Evolutionary conservation across 92 coral and sea anemone genomes (phyloP), one percentile per base, ranked within the genome.

Genomic region (Epizoanthus scotinus): DNA sequence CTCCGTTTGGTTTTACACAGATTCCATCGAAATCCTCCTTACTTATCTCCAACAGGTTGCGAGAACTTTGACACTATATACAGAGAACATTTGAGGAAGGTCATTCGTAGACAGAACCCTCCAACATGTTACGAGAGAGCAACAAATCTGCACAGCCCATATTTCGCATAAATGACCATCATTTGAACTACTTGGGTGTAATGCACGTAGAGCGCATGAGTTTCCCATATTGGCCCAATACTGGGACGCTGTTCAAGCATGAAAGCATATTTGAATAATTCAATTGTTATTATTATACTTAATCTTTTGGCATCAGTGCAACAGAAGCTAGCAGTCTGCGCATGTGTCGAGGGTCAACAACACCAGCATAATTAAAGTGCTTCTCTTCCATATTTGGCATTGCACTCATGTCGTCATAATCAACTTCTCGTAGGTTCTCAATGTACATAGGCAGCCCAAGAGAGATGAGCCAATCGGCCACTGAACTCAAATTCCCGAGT

Each of bases 401-500:
- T 56, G 49, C 64, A 29, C 49, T 73, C 94, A 94, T 90, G 81
- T 90, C 97, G 63, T 92, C 98, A 79, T 90, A 94, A 20, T 90
- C 93, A 31, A 90, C 98, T 67, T 94, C 98, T 19, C 47, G 74
- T 12, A 94, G 57, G 55, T 86, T 93, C 60, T 88, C 91, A 59
- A 90, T 86, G 42, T 94, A 94, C 98, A 92, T 94, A 9, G 98
- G 98, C 3, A 94, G 75, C 0, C 98, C 98, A 24, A 94, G 87
- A 12, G 98, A 94, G 15, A 87, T 83, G 27, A 94, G 77, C 98
- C 98, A 94, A 13, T 90, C 95, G n/a, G 70, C 84, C 38, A 91
- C 12, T n/a, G 89, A 85, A 47, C 71, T 61, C 78, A 93, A 77
- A 61, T 87, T 71, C 18, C 97, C 98, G 1, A 87, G 81, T 20